Conservation (phyloP, 2,797 vertebrate species). For the Neostethus bicornis region DNA sequence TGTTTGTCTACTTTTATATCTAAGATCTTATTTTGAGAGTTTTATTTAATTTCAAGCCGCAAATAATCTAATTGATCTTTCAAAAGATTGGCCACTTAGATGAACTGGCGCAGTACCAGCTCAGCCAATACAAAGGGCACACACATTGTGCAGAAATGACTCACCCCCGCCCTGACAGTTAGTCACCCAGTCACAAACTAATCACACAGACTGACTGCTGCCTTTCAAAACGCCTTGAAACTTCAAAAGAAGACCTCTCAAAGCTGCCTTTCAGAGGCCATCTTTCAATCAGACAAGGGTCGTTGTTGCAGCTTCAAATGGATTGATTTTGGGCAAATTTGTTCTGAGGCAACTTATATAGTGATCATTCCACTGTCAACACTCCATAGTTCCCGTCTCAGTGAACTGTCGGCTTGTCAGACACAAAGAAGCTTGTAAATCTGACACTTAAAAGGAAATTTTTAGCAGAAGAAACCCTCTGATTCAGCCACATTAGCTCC, state of each 20-base stretch:
- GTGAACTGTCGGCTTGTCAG: conserved; percentile 38
- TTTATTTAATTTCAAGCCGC: background rate
- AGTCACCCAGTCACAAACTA: conserved; percentile 55
- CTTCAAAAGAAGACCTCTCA: conserved; percentile 62
- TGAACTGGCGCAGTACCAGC: conserved; percentile 24
- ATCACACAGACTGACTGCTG: conserved; percentile 54
- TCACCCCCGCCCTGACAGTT: conserved; percentile 29
- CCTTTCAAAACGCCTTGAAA: conserved; percentile 56
- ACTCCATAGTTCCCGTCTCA: conserved; percentile 13
- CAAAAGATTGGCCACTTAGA: conserved; percentile 2
- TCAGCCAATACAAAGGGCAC: conserved; percentile 57
- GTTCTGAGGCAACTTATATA: conserved; percentile 50
- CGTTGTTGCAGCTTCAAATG: conserved; percentile 39
- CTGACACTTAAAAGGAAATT: conserved; percentile 51
- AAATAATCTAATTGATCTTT: background rate
- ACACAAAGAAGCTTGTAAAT: conserved; percentile 39
- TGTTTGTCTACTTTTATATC: background rate
- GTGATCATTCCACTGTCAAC: conserved; percentile 65
- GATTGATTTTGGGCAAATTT: conserved; percentile 43
- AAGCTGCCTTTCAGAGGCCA: conserved; percentile 64
- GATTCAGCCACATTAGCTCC: conserved; percentile 29
- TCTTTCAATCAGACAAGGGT: conserved; percentile 33
- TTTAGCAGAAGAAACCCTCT: conserved; percentile 50
- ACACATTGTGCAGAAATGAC: conserved; percentile 60
- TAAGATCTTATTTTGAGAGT: background rate